Percentiles rank a stretch among this genome's conserved stretches.
Evolutionary conservation across 1,140 invertebrate species (phyloP).

Genomic region (Polypedilum pembai): DNA sequence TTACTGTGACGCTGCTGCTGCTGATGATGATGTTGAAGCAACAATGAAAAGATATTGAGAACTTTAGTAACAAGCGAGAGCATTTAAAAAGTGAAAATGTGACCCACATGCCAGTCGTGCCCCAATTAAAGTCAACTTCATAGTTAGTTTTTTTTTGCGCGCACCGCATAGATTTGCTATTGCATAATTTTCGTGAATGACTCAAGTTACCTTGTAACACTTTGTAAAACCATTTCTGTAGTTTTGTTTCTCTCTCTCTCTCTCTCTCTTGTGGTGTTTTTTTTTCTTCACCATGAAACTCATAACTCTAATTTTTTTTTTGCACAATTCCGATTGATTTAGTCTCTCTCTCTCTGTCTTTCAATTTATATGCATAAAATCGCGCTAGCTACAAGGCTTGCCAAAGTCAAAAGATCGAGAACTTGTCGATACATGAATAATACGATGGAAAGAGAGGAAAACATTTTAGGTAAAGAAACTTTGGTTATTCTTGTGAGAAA

Average conservation of each 20-base stretch:
- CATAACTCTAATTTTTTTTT: slow-evolving; percentile 23
- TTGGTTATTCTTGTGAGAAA: no score
- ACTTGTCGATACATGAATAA: background rate
- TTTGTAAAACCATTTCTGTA: slow-evolving; percentile 2
- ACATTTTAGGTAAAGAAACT: no score
- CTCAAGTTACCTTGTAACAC: slow-evolving; percentile 27
- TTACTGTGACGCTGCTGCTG: no score
- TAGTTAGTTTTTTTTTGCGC: slow-evolving; percentile 11
- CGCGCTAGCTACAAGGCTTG: background rate
- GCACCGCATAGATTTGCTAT: slow-evolving; percentile 24
- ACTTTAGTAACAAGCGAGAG: background rate
- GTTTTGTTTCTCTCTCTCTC: background rate
- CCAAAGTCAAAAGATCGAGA: background rate
- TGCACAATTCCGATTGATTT: slow-evolving; percentile 26
- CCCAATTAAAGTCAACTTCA: slow-evolving; percentile 22
- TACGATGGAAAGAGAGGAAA: no score
- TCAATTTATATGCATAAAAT: background rate
- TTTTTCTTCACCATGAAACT: background rate
- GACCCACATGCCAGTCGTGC: slow-evolving; percentile 22
- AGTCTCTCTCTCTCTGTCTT: background rate
- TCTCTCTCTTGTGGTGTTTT: background rate
- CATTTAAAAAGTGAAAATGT: slow-evolving; percentile 21
- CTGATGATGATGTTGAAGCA: slow-evolving; percentile 1
- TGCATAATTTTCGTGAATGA: slow-evolving; percentile 28
- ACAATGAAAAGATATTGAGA: slow-evolving; percentile 13